Conservation (phyloP, 2,113 vertebrate genomes). For the Archocentrus centrarchus region DNA sequence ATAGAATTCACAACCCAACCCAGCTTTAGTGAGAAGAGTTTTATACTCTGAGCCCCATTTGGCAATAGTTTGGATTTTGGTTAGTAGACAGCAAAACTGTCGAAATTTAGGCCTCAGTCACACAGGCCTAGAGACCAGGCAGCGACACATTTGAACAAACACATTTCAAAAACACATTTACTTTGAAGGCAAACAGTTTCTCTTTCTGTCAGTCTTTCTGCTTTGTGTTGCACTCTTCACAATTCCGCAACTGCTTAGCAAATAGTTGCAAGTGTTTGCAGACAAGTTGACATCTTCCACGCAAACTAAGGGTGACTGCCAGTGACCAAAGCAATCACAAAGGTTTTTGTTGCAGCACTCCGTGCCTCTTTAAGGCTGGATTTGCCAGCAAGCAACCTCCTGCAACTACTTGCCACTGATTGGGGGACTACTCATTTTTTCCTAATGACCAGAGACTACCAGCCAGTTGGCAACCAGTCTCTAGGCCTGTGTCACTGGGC, state of each 20-base stretch:
- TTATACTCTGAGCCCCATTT: not conserved
- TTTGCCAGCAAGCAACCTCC: no score
- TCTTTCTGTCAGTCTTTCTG: not conserved
- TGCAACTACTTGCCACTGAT: no score
- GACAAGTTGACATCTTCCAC: not conserved
- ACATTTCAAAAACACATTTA: not conserved
- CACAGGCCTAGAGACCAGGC: not conserved
- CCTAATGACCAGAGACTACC: no score
- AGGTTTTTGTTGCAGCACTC: no score
- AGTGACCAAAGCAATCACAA: no score
- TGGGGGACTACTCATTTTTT: no score
- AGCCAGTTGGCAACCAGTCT: no score
- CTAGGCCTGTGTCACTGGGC: no score
- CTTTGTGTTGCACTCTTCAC: not conserved
- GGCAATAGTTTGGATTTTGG: not conserved
- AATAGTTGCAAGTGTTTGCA: not conserved
- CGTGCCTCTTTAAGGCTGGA: no score
- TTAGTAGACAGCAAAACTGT: not conserved
- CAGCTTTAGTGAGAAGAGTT: not conserved
- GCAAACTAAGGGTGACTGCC: not conserved
- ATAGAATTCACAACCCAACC: not conserved
- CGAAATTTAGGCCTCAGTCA: not conserved
- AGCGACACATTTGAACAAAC: not conserved
- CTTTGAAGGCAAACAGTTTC: not conserved
- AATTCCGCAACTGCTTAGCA: not conserved